Evolutionary conservation across 2,888 invertebrate genomes (phyloP), one percentile per base, ranked within the genome.

Genomic region (Zelleria hepariella): DNA sequence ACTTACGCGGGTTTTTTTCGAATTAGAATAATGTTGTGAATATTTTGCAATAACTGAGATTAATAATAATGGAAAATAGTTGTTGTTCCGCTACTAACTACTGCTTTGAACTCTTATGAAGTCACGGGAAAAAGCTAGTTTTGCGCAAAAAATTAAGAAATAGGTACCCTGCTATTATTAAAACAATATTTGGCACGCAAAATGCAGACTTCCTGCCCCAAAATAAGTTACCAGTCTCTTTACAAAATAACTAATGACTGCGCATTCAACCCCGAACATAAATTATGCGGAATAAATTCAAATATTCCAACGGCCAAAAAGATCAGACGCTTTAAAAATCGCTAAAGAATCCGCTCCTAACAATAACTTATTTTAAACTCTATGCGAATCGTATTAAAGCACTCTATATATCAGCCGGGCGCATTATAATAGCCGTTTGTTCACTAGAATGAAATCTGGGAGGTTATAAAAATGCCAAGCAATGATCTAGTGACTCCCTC

Each of bases 381-480:
- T 42, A 42, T 42, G 32, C 32, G 32, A 42, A 42, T 42, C 32
- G 32, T 42, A 42, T 42, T 42, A 42, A 42, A 15, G 32, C 32
- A 42, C 15, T 42, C 32, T 42, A 42, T 42, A 42, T 42, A 42
- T 42, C 32, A 42, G 32, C 15, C 15, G 32, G 4, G 32, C 42
- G 27, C 23, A 42, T 56, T 56, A 56, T 56, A 56, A 56, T 56
- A 56, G 56, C 32, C 32, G 56, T 56, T 56, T 56, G 56, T 56
- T 56, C 56, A 32, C 18, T 42, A 32, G 56, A 56, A 56, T 32
- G 56, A 56, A 56, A 56, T 56, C 56, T 56, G 56, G 20, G 56
- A 56, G 56, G 32, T 20, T 24, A 56, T 56, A 56, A 56, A 56
- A 56, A 27, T 56, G 56, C 56, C 56, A 56, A 56, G 56, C 56